phyloP scores from a whole-genome alignment of 2,797 vertebrate genomes.

The Acanthopagrus latus region DNA sequence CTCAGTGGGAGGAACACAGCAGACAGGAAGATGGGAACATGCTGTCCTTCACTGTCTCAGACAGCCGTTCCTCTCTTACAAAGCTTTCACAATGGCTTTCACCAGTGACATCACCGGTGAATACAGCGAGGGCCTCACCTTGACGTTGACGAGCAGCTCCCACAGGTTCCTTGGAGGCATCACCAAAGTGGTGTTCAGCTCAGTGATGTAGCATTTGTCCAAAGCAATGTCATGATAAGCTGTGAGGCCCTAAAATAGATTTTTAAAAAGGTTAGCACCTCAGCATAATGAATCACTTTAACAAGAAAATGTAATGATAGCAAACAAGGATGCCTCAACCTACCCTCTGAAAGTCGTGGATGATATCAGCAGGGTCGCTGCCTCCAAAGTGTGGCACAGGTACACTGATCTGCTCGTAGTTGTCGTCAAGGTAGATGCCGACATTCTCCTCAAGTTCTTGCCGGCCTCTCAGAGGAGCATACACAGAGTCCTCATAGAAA shows the following conservation, averaged over 20 bases:
- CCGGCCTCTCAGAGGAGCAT: conserved; percentile 86
- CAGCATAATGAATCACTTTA: neutral
- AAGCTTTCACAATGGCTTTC: conserved; percentile 5
- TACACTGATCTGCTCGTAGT: conserved; percentile 94
- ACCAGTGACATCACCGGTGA: neutral
- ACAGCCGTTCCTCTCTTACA: conserved; percentile 30
- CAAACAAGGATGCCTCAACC: conserved; percentile 41
- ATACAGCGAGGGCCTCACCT: conserved; percentile 82
- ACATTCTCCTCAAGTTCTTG: conserved; percentile 94
- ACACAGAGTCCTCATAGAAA: conserved; percentile 91
- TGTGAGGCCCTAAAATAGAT: conserved; percentile 88
- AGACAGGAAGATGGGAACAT: conserved; percentile 30
- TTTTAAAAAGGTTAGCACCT: neutral
- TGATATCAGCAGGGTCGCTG: conserved; percentile 94
- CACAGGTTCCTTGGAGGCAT: conserved; percentile 94
- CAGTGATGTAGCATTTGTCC: conserved; percentile 96
- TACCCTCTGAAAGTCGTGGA: conserved; percentile 96
- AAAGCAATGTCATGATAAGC: conserved; percentile 93
- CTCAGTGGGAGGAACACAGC: conserved; percentile 34
- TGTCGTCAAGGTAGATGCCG: conserved; percentile 92
- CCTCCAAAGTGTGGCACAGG: conserved; percentile 93
- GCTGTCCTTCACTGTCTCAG: conserved; percentile 30
- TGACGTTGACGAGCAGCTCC: conserved; percentile 94
- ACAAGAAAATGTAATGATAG: neutral
- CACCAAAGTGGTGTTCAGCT: conserved; percentile 94